Evolutionary conservation across 2,888 invertebrate genomes (phyloP), one percentile per base, ranked within the genome.

Genomic region (Cheilosia grossa): DNA sequence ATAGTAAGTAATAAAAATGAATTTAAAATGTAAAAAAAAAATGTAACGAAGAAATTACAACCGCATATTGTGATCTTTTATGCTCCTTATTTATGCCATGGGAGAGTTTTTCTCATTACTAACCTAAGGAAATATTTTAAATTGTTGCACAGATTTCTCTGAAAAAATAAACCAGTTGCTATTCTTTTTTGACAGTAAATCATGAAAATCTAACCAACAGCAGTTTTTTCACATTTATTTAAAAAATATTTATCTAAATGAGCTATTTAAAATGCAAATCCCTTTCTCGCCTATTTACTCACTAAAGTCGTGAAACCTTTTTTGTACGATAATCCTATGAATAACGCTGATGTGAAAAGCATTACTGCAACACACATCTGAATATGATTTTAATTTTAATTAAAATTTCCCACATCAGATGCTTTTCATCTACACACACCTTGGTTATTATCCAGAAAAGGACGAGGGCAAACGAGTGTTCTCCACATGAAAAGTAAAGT

Each of bases 311-410:
- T 42, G 40, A 40, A 53, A 54, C 17, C 40, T 54, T 54, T 27
- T 54, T 54, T 44, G 19, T 30, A 54, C 7, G 42, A 69, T 69
- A 69, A 69, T 54, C 56, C 24, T 42, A 13, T 54, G 44, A 49
- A 74, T 21, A 47, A 74, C 17, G 24, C 30, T 56, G 54, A 74
- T 67, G 47, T 37, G 58, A 58, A 49, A 51, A 64, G 37, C 42
- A 66, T 59, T 66, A 73, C 53, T 53, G 61, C 73, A 80, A 21
- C 80, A 74, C 61, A 67, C 61, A 61, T 61, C 66, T 59, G 59
- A 54, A 54, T 54, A n/a, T 47, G 37, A 73, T 66, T 66, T 66
- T 30, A 19, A 15, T 80, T 72, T 79, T 79, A 79, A 79, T 79
- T 73, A 66, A 79, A 79, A 73, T 66, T 53, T 66, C 66, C 53